phyloP scores from a whole-genome alignment of 2,888 invertebrate genomes.

The Diarsia mendica region DNA sequence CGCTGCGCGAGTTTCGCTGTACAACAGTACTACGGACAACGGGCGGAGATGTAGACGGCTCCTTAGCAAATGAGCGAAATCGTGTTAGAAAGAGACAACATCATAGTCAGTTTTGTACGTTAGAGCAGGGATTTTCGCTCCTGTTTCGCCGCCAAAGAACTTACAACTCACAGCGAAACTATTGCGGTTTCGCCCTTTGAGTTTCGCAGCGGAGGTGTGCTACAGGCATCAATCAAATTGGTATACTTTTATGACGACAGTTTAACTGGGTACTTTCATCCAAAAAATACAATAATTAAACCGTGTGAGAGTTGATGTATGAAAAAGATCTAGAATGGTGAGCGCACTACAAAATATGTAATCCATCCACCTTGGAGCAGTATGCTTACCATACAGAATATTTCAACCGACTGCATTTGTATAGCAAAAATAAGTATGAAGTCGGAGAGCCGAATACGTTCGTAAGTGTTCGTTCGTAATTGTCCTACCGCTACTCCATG shows the following conservation, averaged over 20 bases:
- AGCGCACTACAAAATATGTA: neutral
- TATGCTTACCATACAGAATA: neutral
- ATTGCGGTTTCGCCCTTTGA: no score
- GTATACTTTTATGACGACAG: neutral
- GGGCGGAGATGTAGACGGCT: no score
- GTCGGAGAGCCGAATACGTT: neutral
- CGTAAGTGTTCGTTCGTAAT: neutral
- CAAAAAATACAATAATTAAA: neutral
- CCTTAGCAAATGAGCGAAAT: no score
- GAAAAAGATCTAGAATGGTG: neutral
- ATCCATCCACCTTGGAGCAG: neutral
- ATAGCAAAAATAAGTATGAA: neutral
- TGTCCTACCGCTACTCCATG: neutral
- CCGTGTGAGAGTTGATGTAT: neutral
- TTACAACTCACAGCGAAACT: no score
- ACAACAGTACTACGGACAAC: no score
- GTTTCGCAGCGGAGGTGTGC: no score
- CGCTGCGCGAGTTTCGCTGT: no score
- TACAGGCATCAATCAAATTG: no score
- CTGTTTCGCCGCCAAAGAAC: no score
- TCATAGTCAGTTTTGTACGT: no score
- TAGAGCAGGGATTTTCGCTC: no score
- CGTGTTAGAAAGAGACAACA: no score
- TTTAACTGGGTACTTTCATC: neutral
- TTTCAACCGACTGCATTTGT: neutral